phyloP scores from a whole-genome alignment of 1,140 invertebrate genomes.

The Anadara kagoshimensis region DNA sequence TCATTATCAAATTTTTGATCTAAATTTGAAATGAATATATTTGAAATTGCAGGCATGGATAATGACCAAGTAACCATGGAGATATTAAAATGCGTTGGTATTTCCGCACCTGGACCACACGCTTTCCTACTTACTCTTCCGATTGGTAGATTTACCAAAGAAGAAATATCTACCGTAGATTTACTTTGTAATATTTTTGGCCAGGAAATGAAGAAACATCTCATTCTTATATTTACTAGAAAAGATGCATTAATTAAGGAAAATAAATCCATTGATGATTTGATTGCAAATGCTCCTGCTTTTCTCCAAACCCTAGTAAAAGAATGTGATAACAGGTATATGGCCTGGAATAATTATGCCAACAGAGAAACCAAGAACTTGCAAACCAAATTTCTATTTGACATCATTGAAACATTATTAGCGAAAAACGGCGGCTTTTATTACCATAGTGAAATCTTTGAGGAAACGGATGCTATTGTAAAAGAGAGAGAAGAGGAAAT shows the following conservation, averaged over 20 bases:
- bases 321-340: background rate
- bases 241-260: background rate
- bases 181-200: conserved; percentile 19
- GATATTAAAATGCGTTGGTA: conserved; percentile 17
- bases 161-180: conserved; percentile 18
- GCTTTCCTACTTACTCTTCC: conserved; percentile 18
- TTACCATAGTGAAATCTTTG: conserved; percentile 14
- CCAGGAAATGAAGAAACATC: background rate
- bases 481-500: too few relatives aligned
- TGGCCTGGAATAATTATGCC: conserved; percentile 15
- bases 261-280: background rate
- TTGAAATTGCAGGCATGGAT: too few relatives aligned
- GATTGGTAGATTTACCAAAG: conserved; percentile 12
- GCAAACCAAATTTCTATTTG: background rate
- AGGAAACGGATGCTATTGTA: too few relatives aligned
- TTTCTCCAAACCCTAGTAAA: background rate
- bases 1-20: too few relatives aligned
- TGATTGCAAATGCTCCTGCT: background rate
- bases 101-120: conserved; percentile 43
- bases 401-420: background rate
- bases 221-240: conserved; percentile 20
- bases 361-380: background rate
- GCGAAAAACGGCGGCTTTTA: background rate
- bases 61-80: too few relatives aligned
- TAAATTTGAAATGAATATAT: too few relatives aligned